Percentiles rank a stretch among this genome's conserved stretches.
These are phyloP conservation scores for Euwallacea fornicatus DNA, from an alignment of 1,140 invertebrate species.

Conservation along the genomic window DNA sequence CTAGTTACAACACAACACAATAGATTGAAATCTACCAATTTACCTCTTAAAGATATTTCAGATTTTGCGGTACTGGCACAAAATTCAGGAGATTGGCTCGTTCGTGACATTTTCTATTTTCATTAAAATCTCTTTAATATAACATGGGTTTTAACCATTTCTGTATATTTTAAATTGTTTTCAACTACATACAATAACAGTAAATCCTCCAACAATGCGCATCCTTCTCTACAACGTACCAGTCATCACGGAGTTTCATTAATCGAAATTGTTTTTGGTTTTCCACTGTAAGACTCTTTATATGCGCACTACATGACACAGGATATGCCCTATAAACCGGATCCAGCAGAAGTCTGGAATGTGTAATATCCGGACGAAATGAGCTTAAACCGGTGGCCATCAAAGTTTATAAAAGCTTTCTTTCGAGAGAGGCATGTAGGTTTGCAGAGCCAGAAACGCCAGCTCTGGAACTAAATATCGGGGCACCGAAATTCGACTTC, in stretches of 20 bases:
- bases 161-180: no score
- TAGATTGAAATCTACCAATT: no score
- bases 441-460: not conserved
- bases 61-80: no score
- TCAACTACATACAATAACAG: no score
- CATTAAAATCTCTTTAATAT: no score
- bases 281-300: constrained; percentile 27
- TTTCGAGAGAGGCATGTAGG: constrained; percentile 25
- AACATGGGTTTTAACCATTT: no score
- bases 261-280: constrained; percentile 35
- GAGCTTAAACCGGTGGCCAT: constrained; percentile 29
- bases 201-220: no score
- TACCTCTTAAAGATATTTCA: no score
- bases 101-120: no score
- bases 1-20: no score
- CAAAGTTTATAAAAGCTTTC: constrained; percentile 38
- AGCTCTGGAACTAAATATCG: constrained; percentile 27
- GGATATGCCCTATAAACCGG: constrained; percentile 36
- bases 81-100: not conserved
- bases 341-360: constrained; percentile 30
- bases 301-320: constrained; percentile 25
- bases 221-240: not conserved
- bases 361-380: constrained; percentile 38
- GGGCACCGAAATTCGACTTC: constrained; percentile 22
- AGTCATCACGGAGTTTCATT: constrained; percentile 23